Evolutionary conservation across 2,113 vertebrate genomes (phyloP), one percentile per base, ranked within the genome.

Genomic region (Rhadina sibilatrix): DNA sequence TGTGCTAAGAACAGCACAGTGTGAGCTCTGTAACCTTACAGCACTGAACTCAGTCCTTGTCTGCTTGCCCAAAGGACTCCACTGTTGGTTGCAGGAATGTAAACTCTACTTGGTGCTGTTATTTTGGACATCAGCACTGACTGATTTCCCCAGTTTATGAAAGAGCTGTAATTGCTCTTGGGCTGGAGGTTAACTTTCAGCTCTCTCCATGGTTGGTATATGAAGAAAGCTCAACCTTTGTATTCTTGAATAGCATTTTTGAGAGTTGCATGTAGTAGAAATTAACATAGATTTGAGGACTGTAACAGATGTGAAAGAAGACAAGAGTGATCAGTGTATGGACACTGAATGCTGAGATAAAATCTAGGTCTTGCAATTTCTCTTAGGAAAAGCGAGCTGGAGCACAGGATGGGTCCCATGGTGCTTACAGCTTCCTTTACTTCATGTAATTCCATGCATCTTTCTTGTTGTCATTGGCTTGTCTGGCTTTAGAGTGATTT

Each of bases 391-490:
- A 76, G 18, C 15, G 79, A 68, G 11, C 25, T 74, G 68, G 56
- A 87, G 24, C 17, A 28, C 17, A 50, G 33, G 57, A 47, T 3
- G 2, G 10, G 27, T 66, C 23, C 28, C 2, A 3, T 1, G 1
- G 42, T 54, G 28, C 33, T 84, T 52, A 42, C 56, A 93, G 17
- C 44, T 65, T 35, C 80, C 79, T 70, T 49, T 37, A 25, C 24
- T 69, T 37, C 1, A 0, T 40, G 33, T 50, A 69, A 16, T 40
- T 40, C 24, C 10, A 8, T 16, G 14, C 8, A n/a, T 60, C 7
- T 77, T 19, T 40, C 21, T 54, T 24, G 0, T 38, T 44, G 28
- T 33, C 50, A 12, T 31, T 65, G 63, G 12, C 21, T 93, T 90
- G 15, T 31, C 80, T 90, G 38, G 12, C 24, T 79, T 59, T 31